A percentile compares a stretch with the other conserved stretches of the same genome.
These are phyloP conservation scores for Caenorhabditis japonica DNA, from an alignment of 2,888 invertebrate genomes.

Conservation along the genomic window DNA sequence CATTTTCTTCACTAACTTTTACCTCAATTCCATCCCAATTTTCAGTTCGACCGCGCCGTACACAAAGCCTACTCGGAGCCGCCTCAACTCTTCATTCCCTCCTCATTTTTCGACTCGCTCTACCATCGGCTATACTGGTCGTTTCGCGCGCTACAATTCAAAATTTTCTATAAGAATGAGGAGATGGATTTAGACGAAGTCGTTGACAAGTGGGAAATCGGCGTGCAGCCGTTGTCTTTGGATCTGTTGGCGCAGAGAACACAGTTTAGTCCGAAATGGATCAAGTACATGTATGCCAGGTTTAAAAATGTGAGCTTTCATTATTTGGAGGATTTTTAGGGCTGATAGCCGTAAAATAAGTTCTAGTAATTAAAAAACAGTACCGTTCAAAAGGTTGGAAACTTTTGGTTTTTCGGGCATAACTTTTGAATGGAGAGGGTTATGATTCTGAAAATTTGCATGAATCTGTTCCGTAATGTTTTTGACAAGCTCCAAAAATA, in stretches of 20 bases:
- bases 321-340: no score
- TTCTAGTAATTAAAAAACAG: no score
- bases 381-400: no score
- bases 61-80: conserved; percentile 64
- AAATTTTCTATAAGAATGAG: conserved; percentile 70
- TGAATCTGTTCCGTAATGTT: no score
- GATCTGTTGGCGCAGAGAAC: conserved; percentile 47
- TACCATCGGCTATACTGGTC: conserved; percentile 67
- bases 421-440: no score
- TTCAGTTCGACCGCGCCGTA: conserved; percentile 64
- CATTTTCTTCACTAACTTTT: conserved; percentile 2
- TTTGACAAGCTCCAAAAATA: no score
- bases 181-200: conserved; percentile 65
- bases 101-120: conserved; percentile 52
- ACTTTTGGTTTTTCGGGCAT: no score
- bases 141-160: conserved; percentile 63
- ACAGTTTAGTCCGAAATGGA: conserved; percentile 63
- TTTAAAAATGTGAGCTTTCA: conserved; percentile 75
- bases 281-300: conserved; percentile 72
- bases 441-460: no score
- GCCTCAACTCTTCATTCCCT: conserved; percentile 48
- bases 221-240: conserved; percentile 60
- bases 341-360: no score
- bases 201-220: conserved; percentile 63
- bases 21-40: not conserved